Evolutionary conservation across 2,113 vertebrate species (phyloP), one percentile per base, ranked within the genome.

Genomic region (Halichoeres trimaculatus): DNA sequence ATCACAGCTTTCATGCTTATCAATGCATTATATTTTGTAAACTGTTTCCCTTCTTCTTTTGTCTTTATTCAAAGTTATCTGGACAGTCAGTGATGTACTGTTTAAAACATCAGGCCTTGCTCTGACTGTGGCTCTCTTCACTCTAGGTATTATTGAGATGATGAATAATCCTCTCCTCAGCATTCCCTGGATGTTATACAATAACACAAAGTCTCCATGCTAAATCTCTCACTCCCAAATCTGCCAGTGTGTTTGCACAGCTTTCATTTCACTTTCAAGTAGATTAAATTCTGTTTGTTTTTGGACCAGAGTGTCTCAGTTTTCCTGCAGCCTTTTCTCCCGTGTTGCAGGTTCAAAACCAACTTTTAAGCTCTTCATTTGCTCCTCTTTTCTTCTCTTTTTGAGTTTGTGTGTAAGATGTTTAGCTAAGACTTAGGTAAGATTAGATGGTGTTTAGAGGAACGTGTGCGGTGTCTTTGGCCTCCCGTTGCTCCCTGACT

Each of bases 241-340:
- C 83, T 80, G 65, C 60, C 52, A 51, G 65, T 86, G 74, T 85
- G 83, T 89, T 89, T 88, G 71, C 86, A 81, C 70, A 82, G 86
- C 77, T 84, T 85, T 76, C 69, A 70, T 84, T 80, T 86, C 63
- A 79, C 80, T 88, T 85, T 86, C 58, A 74, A 84, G 83, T 80
- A 71, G 84, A 88, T 90, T 88, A 81, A 80, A 77, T 72, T 50
- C 36, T 78, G 78, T 86, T 85, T 90, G 61, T 70, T 80, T 91
- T 85, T 67, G 52, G 71, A 64, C 60, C 64, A 64, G 45, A 64
- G 56, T 64, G 54, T 74, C 51, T 74, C 5, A 2, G 34, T 54
- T 87, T 86, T 78, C 47, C 68, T 56, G 17, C 56, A 59, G 67
- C 36, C 36, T 64, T 81, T 76, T 55, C 54, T 78, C 66, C 62